A percentile compares a stretch with the other conserved stretches of the same genome.
phyloP scores from a whole-genome alignment of 2,888 invertebrate species.

The Anticlea derivata region DNA sequence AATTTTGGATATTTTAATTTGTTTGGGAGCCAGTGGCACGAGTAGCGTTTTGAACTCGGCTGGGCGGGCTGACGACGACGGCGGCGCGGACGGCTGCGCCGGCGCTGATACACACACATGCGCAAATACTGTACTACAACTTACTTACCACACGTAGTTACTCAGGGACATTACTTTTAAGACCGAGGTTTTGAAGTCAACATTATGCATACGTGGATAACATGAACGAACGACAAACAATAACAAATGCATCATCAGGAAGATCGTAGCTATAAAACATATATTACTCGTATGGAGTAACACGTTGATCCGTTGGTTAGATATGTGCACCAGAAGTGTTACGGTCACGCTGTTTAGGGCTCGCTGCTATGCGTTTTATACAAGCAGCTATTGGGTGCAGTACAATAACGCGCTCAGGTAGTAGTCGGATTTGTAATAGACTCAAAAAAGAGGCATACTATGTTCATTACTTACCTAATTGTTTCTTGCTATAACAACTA shows the following conservation, averaged over 20 bases:
- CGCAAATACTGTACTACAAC: neutral
- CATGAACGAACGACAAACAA: neutral
- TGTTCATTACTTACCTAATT: no score
- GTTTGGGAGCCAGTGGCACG: slow-evolving; percentile 8
- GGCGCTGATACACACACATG: slow-evolving; percentile 1
- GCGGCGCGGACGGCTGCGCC: slow-evolving; percentile 2
- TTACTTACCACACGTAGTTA: slow-evolving; percentile 1
- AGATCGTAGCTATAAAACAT: no score
- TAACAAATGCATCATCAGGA: neutral
- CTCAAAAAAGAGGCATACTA: no score
- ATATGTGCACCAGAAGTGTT: no score
- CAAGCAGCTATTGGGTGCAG: no score
- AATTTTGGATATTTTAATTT: neutral
- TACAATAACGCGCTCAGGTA: no score
- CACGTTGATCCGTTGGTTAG: no score
- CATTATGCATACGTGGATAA: slow-evolving; percentile 5
- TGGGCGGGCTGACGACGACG: slow-evolving; percentile 3
- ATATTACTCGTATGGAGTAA: no score
- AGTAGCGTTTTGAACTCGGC: slow-evolving; percentile 3
- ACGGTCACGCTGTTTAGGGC: no score
- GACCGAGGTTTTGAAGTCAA: neutral
- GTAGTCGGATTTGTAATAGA: no score
- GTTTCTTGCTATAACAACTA: no score
- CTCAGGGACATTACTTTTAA: slow-evolving; percentile 6
- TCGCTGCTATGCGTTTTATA: no score